Evolutionary conservation across 2,797 vertebrate genomes (phyloP).

Genomic region (Pogoniulus pusillus): DNA sequence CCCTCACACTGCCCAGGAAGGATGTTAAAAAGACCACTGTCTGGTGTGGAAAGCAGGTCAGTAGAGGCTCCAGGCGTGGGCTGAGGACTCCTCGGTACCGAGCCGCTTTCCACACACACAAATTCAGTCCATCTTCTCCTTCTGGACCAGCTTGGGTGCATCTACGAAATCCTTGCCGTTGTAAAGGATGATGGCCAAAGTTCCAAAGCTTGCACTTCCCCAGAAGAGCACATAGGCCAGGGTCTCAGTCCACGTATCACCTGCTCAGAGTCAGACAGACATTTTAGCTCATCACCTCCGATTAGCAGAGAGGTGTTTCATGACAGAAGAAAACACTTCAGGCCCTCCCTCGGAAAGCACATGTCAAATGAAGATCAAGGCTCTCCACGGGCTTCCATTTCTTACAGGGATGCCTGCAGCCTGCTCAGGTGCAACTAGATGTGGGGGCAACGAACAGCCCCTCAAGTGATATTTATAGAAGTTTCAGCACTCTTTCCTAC

Average conservation of each 20-base stretch:
- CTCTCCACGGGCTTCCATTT: background rate
- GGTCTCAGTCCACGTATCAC: slow-evolving; percentile 96
- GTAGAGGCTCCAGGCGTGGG: slow-evolving; percentile 89
- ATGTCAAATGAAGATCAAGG: background rate
- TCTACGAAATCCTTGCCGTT: slow-evolving; percentile 96
- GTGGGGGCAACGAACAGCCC: background rate
- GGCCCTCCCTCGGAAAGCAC: background rate
- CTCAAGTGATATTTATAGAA: background rate
- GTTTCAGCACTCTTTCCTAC: background rate
- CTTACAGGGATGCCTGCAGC: background rate
- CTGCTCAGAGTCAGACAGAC: slow-evolving; percentile 71
- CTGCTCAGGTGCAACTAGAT: background rate
- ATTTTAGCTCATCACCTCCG: background rate
- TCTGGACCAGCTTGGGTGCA: slow-evolving; percentile 91
- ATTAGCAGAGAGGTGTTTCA: background rate
- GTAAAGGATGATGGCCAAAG: slow-evolving; percentile 91
- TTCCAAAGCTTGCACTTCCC: slow-evolving; percentile 89
- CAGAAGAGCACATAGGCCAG: slow-evolving; percentile 95
- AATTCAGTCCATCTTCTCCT: slow-evolving; percentile 99
- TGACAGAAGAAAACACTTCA: background rate
- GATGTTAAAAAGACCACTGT: background rate
- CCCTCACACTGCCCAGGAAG: background rate
- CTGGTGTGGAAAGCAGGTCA: slow-evolving; percentile 83
- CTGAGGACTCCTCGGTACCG: slow-evolving; percentile 80
- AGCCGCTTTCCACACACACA: slow-evolving; percentile 98